A percentile compares a stretch with the other conserved stretches of the same genome.
These are phyloP conservation scores for Paramisgurnus dabryanus DNA, from an alignment of 2,113 vertebrate genomes.

Conservation along the genomic window DNA sequence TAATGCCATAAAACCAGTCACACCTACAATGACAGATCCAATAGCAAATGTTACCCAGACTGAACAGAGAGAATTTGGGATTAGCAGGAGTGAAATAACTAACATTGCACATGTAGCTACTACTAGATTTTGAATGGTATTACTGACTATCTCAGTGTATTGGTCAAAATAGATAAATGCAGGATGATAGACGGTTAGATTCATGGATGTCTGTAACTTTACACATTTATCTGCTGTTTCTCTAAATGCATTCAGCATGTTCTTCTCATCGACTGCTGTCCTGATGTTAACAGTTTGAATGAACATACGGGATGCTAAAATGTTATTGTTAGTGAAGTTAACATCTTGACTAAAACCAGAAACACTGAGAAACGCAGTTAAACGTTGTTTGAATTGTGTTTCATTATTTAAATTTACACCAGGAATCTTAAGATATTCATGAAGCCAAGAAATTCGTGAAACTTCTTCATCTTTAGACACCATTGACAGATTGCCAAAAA, in stretches of 20 bases:
- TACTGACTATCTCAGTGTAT: constrained; percentile 63
- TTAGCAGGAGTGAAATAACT: constrained; percentile 63
- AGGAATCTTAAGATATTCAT: constrained; percentile 39
- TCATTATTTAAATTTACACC: constrained; percentile 38
- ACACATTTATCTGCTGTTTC: constrained; percentile 46
- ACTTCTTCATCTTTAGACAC: constrained; percentile 38
- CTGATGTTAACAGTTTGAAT: constrained; percentile 66
- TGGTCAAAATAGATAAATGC: constrained; percentile 67
- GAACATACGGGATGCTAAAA: constrained; percentile 64
- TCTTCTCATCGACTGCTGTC: constrained; percentile 59
- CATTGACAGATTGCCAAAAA: constrained; percentile 59
- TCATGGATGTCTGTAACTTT: neutral
- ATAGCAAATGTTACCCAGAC: constrained; percentile 71
- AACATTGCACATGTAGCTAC: constrained; percentile 59
- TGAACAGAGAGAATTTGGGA: constrained; percentile 64
- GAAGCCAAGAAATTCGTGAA: constrained; percentile 64
- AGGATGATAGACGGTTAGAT: constrained; percentile 65
- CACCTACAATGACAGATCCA: constrained; percentile 69
- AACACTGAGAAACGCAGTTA: constrained; percentile 54
- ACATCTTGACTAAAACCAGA: constrained; percentile 62
- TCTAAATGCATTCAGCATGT: constrained; percentile 53
- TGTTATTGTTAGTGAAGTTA: constrained; percentile 56
- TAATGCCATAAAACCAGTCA: constrained; percentile 66
- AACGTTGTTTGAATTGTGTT: constrained; percentile 52
- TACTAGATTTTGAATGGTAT: constrained; percentile 57